phyloP scores from a whole-genome alignment of 1,140 invertebrate genomes.

The Penaeus vannamei region DNA sequence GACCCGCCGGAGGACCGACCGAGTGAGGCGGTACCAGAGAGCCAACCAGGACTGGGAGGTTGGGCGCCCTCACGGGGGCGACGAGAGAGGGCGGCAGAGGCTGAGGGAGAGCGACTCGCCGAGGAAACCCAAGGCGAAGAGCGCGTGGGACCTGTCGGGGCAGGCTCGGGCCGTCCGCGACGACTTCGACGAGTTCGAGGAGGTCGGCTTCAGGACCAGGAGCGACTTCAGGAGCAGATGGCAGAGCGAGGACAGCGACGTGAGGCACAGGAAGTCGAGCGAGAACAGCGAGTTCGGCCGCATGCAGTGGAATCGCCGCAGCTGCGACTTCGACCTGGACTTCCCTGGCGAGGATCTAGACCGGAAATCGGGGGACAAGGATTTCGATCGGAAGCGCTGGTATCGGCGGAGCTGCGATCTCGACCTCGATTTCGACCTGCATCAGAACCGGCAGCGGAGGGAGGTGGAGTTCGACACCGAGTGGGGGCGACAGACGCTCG shows the following conservation, averaged over 20 bases:
- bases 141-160: constrained; percentile 63
- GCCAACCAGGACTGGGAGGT: constrained; percentile 63
- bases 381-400: constrained; percentile 60
- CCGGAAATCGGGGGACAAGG: constrained; percentile 43
- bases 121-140: constrained; percentile 57
- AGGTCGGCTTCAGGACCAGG: constrained; percentile 47
- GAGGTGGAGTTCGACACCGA: constrained; percentile 38
- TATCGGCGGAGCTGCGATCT: constrained; percentile 67
- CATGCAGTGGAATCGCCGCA: constrained; percentile 61
- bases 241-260: constrained; percentile 56
- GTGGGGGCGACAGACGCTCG: constrained; percentile 11
- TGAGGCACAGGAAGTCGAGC: constrained; percentile 47
- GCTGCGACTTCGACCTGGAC: constrained; percentile 66
- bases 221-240: constrained; percentile 62
- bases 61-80: background rate
- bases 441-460: constrained; percentile 36
- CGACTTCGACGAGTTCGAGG: constrained; percentile 54
- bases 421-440: constrained; percentile 62
- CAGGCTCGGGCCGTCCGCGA: constrained; percentile 1
- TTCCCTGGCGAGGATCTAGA: constrained; percentile 41
- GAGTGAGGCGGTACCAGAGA: constrained; percentile 60
- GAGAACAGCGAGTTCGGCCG: constrained; percentile 58
- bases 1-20: constrained; percentile 60
- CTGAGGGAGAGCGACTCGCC: background rate
- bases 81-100: constrained; percentile 21